Evolutionary conservation across 2,797 vertebrate genomes (phyloP).

Genomic region (Acrocephalus scirpaceus): DNA sequence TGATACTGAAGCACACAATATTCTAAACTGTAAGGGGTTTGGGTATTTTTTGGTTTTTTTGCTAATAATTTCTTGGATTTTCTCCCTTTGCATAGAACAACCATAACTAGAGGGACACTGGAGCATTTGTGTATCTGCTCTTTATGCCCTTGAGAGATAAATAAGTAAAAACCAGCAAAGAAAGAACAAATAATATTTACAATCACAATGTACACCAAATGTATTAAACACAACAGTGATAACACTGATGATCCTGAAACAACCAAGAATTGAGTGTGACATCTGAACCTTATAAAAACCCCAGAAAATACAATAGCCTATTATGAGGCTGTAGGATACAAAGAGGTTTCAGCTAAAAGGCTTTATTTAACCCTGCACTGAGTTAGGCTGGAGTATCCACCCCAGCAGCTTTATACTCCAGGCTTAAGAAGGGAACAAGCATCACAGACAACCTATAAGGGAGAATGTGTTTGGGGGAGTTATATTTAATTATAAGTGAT

Average conservation of each 20-base stretch:
- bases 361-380: not conserved
- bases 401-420: not conserved
- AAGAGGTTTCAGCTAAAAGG: slow-evolving; percentile 8
- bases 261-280: not conserved
- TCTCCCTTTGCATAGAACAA: not conserved
- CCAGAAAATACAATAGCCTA: slow-evolving; percentile 16
- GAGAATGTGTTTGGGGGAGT: not conserved
- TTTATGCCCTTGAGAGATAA: not conserved
- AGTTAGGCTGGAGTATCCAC: not conserved
- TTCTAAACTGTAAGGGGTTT: not conserved
- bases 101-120: not conserved
- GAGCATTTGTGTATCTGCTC: not conserved
- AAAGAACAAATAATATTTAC: not conserved
- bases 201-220: not conserved
- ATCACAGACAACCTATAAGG: not conserved
- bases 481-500: not conserved
- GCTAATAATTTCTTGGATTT: not conserved
- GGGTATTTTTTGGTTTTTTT: not conserved
- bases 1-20: not conserved
- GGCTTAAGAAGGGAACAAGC: not conserved
- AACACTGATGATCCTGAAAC: not conserved
- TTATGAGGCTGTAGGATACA: slow-evolving; percentile 25
- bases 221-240: not conserved
- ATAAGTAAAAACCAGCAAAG: not conserved
- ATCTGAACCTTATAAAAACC: not conserved